Conservation (phyloP, 2,888 invertebrate genomes). For the Brachynemurus nebulosus region DNA sequence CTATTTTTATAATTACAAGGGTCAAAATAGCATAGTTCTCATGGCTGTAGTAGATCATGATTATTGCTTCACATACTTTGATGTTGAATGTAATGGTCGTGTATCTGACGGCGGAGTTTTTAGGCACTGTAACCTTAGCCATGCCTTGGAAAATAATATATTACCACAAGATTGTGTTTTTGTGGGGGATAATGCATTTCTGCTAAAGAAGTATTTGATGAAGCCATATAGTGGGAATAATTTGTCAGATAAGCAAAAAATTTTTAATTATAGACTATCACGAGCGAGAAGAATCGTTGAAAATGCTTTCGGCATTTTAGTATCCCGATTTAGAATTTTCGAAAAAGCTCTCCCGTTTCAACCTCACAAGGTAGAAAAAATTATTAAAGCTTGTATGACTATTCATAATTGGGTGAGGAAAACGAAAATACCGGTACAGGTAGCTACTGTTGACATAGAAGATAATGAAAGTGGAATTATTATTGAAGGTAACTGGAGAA, state of each 20-base stretch:
- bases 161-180: no score
- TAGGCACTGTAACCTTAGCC: no score
- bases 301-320: no score
- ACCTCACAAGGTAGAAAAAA: background rate
- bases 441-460: background rate
- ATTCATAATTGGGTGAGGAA: conserved; percentile 1
- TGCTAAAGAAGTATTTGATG: background rate
- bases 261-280: conserved; percentile 2
- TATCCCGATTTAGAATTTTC: background rate
- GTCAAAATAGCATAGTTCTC: no score
- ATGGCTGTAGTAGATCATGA: no score
- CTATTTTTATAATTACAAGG: no score
- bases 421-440: background rate
- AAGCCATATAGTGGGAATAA: background rate
- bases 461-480: background rate
- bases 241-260: background rate
- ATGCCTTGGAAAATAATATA: no score
- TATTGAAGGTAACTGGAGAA: background rate
- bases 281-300: background rate
- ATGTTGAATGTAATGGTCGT: no score
- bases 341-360: background rate
- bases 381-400: background rate
- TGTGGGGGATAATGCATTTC: background rate
- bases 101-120: no score
- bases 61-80: no score